Evolutionary conservation across 2,888 invertebrate genomes (phyloP), one percentile per base, ranked within the genome.

Genomic region (Perithous albicinctus): DNA sequence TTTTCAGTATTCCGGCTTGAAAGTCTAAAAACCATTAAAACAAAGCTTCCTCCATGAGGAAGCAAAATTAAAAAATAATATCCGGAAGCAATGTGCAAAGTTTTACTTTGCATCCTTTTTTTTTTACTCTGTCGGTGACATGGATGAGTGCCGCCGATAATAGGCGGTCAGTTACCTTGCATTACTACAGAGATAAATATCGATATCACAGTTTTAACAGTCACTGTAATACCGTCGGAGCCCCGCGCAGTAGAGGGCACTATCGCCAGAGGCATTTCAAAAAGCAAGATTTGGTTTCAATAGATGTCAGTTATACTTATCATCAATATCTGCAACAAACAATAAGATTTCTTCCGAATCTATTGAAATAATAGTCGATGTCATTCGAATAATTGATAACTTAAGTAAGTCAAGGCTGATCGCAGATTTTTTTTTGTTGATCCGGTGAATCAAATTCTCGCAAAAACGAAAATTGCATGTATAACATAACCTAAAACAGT

Each of bases 401-500:
- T 23, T 2, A 18, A 43, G 75, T 75, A 29, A 66, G 75, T 75
- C 38, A 7, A 32, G 26, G 15, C 15, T 66, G 29, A 7, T 41
- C 43, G 32, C 18, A 10, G 12, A 20, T 12, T 43, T 20, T 64
- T 54, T 66, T 46, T 29, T 15, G 12, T 3, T 15, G 29, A 48
- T 46, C 43, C 2, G 4, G 18, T 12, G n/a, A n/a, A 26, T 10
- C 38, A 3, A 18, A 3, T 29, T 4, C 1, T 46, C 20, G 18
- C 20, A 35, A 18, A 23, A 63, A 54, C 18, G 15, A 7, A 5
- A 41, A 41, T 29, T 29, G 32, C 41, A 48, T 2, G 67, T 8
- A 67, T n/a, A 6, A 2, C 23, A n/a, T 80, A 80, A 80, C 80
- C 80, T 75, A 35, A 48, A 75, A 75, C 41, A 23, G 6, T 4